Evolutionary conservation across 2,888 invertebrate species (phyloP), one percentile per base, ranked within the genome.

Genomic region (Morpho achilles): DNA sequence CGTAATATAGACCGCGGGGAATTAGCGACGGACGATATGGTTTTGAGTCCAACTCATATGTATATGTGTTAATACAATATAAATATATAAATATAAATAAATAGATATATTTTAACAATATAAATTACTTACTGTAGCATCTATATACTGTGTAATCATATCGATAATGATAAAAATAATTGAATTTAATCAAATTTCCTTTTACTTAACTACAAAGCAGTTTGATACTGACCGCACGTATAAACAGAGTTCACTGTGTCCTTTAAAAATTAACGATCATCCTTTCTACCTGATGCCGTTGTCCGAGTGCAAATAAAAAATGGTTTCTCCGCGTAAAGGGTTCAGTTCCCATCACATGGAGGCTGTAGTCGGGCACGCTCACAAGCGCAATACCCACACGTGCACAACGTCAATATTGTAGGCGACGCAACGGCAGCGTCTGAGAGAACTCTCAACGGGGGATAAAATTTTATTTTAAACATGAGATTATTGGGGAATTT

Each of bases 281-380:
- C 86, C 84, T 88, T 86, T 87, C 84, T 89, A 91, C 91, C 91
- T 91, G 91, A 84, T 82, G 85, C 83, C 84, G 90, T 84, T 87
- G 87, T 87, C 90, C 91, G 85, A 90, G 83, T 83, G 87, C 91
- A 89, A 87, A 89, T 90, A 91, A 87, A 90, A 91, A 91, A 91
- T 84, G 80, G 87, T 87, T 86, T 87, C 87, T 79, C 80, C 78
- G 79, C 86, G 82, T 86, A 90, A 91, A 91, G 91, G 91, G 91
- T 92, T 91, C 86, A 91, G 90, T 91, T 91, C 92, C 91, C 91
- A 91, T 90, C 85, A 81, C 82, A 80, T 76, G 79, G 79, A 83
- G 80, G 80, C 81, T 84, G 82, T 79, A 79, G 81, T 77, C 75
- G 79, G 68, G 75, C 72, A 70, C 70, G 68, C 71, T 70, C 69